Conservation (phyloP, 2,113 vertebrate genomes). For the Amblyornis subalaris region DNA sequence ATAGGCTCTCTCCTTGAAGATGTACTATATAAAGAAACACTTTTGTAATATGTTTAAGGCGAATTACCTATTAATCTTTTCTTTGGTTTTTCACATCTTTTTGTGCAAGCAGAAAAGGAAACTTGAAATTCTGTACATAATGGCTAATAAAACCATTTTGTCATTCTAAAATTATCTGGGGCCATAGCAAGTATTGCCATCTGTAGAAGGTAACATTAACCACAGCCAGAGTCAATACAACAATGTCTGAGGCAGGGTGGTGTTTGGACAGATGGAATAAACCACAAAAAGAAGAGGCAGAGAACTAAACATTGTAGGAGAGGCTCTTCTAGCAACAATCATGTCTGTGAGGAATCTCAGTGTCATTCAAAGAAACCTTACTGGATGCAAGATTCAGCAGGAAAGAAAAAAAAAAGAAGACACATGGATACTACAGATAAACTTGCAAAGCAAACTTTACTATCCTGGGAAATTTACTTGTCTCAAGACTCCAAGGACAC, state of each 20-base stretch:
- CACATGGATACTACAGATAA: background rate
- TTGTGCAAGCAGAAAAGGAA: background rate
- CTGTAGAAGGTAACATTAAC: background rate
- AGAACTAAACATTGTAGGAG: background rate
- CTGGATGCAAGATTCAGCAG: background rate
- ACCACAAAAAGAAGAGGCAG: background rate
- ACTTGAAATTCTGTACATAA: background rate
- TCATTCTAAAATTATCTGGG: background rate
- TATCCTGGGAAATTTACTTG: background rate
- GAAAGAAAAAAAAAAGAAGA: background rate
- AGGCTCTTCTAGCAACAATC: background rate
- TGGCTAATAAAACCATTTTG: background rate
- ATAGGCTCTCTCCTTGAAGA: background rate
- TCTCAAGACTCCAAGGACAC: background rate
- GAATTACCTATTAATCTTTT: background rate
- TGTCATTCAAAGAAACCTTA: background rate
- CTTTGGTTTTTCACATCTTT: background rate
- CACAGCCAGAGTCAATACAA: background rate
- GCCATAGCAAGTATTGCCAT: background rate
- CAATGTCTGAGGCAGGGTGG: background rate
- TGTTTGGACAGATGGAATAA: background rate
- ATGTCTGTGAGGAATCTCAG: background rate
- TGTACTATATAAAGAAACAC: background rate
- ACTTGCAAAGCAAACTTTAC: background rate
- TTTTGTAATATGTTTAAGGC: background rate